Base-by-base conservation (phyloP, 37 sponge, comb jelly and placozoan genomes). In the Diacarnus erythraeanus region DNA sequence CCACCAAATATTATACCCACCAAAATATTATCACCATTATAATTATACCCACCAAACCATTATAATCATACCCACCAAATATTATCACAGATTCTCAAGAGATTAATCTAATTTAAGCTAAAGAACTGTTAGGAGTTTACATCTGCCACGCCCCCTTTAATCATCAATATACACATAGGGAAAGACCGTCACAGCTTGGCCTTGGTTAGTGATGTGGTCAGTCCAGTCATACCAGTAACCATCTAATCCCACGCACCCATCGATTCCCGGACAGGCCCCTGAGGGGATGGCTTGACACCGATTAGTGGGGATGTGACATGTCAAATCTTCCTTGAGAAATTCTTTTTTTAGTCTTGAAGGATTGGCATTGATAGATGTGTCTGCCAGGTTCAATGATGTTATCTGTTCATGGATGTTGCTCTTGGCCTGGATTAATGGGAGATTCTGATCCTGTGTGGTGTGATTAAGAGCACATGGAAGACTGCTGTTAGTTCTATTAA, bases 151-250 rank as follows among this genome's bases (percentile, higher is more conserved):
- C n/a, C n/a, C n/a, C n/a, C n/a, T n/a, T n/a, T n/a, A n/a, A 61
- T 25, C 85, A 68, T 92, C 92, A 51, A 92, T 71, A 42, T 89
- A 93, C 18, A 93, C 87, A 85, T 88, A 89, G 0, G 89, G 90
- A 0, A 89, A 64, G 0, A 93, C 71, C n/a, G 58, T 82, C 9
- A 93, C 93, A 3, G 71, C 57, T 22, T 51, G 2, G 39, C 78
- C 82, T 0, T 60, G 36, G 37, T 57, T 40, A 0, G 73, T 81
- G 18, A 89, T 77, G 15, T 73, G 51, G 29, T 79, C 77, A 9
- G 90, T 89, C 93, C 93, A 92, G 23, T 57, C 73, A 51, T 77
- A 77, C 93, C 93, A 92, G 8, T 8, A 8, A 3, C 93, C 90
- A 64, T 80, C 80, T 6, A 18, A 30, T 15, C 76, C 86, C 23